A percentile compares a stretch with the other conserved stretches of the same genome.
These are phyloP conservation scores for Amphipoea oculea DNA, from an alignment of 2,888 invertebrate genomes.

Conservation along the genomic window DNA sequence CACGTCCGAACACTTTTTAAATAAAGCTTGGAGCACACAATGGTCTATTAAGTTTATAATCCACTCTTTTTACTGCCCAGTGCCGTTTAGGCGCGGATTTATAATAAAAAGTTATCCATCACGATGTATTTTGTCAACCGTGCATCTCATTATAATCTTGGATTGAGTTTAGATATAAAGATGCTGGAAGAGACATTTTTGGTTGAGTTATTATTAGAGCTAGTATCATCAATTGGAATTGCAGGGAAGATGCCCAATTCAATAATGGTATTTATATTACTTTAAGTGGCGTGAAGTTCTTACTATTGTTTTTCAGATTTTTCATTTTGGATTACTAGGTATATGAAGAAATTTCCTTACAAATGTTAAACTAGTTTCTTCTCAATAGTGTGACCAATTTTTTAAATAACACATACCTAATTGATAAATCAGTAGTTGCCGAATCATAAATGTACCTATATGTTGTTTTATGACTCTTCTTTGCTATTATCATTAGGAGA, in stretches of 20 bases:
- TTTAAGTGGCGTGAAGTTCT: not conserved
- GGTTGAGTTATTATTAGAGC: not conserved
- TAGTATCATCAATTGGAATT: not conserved
- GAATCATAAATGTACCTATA: not conserved
- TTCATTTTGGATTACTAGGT: not conserved
- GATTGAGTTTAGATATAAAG: slow-evolving; percentile 52
- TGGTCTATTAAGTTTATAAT: slow-evolving; percentile 75
- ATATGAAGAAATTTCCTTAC: not conserved
- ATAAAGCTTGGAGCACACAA: slow-evolving; percentile 67
- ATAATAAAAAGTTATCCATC: slow-evolving; percentile 76
- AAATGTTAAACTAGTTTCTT: not conserved
- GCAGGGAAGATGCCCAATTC: not conserved
- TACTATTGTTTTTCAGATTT: not conserved
- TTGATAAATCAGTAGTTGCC: not conserved
- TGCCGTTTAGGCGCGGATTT: slow-evolving; percentile 81
- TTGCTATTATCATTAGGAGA: not conserved
- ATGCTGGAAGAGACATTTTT: slow-evolving; percentile 40
- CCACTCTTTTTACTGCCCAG: slow-evolving; percentile 72
- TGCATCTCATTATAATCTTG: slow-evolving; percentile 82
- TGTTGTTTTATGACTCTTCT: not conserved
- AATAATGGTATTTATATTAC: not conserved
- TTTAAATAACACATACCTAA: too few species aligned
- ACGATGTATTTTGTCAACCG: slow-evolving; percentile 84
- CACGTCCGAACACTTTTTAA: slow-evolving; percentile 72
- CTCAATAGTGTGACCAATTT: not conserved